phyloP scores from a whole-genome alignment of 1,140 invertebrate genomes.

The Proales similis region DNA sequence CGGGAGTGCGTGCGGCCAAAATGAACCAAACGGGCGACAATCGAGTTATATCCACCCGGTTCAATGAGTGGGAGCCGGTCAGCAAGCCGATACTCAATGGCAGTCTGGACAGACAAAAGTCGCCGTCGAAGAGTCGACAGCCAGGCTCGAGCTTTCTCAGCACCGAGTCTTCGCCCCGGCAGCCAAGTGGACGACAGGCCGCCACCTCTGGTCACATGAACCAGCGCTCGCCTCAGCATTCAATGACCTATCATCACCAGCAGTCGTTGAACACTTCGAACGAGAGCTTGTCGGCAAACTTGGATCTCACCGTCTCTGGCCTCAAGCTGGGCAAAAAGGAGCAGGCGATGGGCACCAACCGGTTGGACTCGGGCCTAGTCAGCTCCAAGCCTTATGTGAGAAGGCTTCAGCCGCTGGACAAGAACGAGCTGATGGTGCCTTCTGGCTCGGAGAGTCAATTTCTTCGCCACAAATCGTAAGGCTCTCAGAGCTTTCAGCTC shows the following conservation, averaged over 20 bases:
- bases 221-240: not conserved
- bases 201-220: not conserved
- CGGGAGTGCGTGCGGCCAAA: constrained; percentile 1
- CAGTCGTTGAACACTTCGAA: constrained; percentile 5
- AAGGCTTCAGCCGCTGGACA: constrained; percentile 31
- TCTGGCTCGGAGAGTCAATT: constrained; percentile 11
- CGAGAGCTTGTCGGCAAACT: not conserved
- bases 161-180: constrained; percentile 31
- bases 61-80: constrained; percentile 36
- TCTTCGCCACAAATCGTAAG: constrained; percentile 28
- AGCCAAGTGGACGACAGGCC: not conserved
- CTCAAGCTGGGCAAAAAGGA: constrained; percentile 12
- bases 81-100: not conserved
- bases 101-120: constrained; percentile 29
- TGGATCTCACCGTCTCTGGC: constrained; percentile 18
- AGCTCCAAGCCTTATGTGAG: constrained; percentile 7
- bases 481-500: too few species aligned
- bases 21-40: constrained; percentile 4
- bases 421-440: not conserved
- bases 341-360: constrained; percentile 23
- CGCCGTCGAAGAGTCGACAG: constrained; percentile 10
- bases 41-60: not conserved
- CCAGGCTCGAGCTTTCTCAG: constrained; percentile 25
- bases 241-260: not conserved
- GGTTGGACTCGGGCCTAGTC: constrained; percentile 7